Evolutionary conservation across 2,888 invertebrate species (phyloP), one percentile per base, ranked within the genome.

Genomic region (Lucinisca nassula): DNA sequence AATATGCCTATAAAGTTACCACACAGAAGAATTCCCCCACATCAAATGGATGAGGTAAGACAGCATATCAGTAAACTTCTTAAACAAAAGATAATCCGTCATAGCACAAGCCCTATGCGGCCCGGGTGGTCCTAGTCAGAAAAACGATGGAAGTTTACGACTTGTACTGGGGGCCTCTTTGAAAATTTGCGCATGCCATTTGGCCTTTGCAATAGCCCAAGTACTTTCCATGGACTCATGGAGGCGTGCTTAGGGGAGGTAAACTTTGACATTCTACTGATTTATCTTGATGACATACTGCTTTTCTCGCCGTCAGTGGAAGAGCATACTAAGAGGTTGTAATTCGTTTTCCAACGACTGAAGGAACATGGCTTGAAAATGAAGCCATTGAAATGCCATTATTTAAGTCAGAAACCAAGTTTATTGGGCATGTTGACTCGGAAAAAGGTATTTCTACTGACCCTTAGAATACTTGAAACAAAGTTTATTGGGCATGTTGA

Each of bases 141-240:
- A 81, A 81, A 73, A 81, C 37, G 38, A 75, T 73, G 58, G 74
- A 6, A 81, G 74, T n/a, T 24, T 81, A 12, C 24, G 61, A 24
- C 30, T 81, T 61, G 75, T 4, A 55, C 37, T n/a, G n/a, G 40
- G 35, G 70, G 77, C 14, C 51, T 83, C 35, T 78, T 12, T 27
- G 40, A 77, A 21, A 72, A 70, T 30, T n/a, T 30, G 2, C 77
- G 21, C 3, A 77, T 77, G 78, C 78, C 83, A 4, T 72, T 83
- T 27, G 72, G 83, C 2, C 37, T 83, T n/a, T 40, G 27, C 10
- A 83, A 83, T 58, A 35, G 58, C 6, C 83, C 72, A 6, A 73
- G 78, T 6, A 78, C 83, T 4, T 78, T 49, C 35, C 83, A 83
- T n/a, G 3, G 51, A 10, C 27, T 75, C 0, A 75, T 49, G 76